Evolutionary conservation across 2,888 invertebrate genomes (phyloP).

Genomic region (Temnothorax rugatulus): DNA sequence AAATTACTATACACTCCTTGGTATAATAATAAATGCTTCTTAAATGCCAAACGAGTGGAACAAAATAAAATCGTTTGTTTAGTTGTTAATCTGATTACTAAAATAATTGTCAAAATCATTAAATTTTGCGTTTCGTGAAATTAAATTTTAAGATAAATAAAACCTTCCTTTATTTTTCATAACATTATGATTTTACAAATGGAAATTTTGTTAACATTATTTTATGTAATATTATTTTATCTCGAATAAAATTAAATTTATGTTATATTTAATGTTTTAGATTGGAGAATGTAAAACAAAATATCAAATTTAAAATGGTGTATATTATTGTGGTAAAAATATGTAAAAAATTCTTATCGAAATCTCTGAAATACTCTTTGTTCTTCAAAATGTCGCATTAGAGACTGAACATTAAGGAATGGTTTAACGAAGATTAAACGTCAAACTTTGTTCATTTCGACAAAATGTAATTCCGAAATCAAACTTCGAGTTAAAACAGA

Average conservation of each 20-base stretch:
- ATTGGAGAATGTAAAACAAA: neutral
- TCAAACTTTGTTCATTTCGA: constrained; percentile 46
- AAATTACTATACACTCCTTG: constrained; percentile 39
- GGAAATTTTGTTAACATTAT: neutral
- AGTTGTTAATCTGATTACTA: neutral
- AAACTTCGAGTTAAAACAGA: constrained; percentile 36
- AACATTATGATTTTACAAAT: constrained; percentile 8
- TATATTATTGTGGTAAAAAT: neutral
- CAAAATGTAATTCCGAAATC: constrained; percentile 58
- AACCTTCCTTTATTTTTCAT: neutral
- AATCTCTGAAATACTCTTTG: constrained; percentile 1
- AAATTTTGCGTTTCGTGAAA: neutral
- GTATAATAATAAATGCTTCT: constrained; percentile 27
- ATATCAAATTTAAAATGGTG: neutral
- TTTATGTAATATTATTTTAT: neutral
- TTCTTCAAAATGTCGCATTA: constrained; percentile 33
- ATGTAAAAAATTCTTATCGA: neutral
- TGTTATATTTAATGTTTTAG: neutral
- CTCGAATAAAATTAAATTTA: neutral
- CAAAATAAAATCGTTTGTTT: neutral
- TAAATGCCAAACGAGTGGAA: neutral
- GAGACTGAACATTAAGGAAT: constrained; percentile 20
- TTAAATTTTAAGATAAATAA: neutral
- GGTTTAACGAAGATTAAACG: constrained; percentile 42
- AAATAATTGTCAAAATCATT: neutral